phyloP scores from a whole-genome alignment of 2,113 vertebrate genomes.

The Cebidichthys violaceus region DNA sequence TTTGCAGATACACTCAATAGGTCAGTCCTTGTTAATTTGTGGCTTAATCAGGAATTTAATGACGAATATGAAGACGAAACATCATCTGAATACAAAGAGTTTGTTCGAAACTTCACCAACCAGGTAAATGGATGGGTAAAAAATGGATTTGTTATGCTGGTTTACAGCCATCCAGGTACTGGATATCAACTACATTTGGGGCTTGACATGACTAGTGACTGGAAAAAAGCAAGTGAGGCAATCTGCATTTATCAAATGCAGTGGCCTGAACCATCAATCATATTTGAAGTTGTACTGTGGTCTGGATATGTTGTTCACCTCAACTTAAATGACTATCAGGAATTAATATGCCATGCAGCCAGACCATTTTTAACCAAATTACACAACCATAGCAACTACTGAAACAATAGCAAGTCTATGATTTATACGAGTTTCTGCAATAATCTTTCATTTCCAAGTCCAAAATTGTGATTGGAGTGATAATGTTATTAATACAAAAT shows the following conservation, averaged over 20 bases:
- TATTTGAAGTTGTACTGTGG: neutral
- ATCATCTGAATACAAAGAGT: neutral
- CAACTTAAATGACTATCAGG: neutral
- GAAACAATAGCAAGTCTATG: neutral
- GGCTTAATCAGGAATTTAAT: neutral
- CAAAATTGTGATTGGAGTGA: neutral
- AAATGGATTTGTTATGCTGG: neutral
- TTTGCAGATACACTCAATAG: neutral
- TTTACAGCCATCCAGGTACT: neutral
- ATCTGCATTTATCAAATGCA: neutral
- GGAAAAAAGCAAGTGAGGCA: neutral
- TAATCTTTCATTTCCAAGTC: neutral
- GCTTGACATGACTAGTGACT: neutral
- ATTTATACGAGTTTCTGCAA: neutral
- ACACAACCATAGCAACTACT: neutral
- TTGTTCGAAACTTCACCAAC: slow-evolving; percentile 4
- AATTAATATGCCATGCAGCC: neutral
- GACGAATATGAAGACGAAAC: neutral
- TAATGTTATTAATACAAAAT: neutral
- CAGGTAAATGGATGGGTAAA: neutral
- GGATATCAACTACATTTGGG: neutral
- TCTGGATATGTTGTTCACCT: neutral
- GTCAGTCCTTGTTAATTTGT: neutral
- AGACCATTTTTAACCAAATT: neutral
- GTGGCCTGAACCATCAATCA: neutral